These are phyloP conservation scores for Lepilemur ruficaudatus DNA, from an alignment of 2,797 vertebrate species.

Conservation along the genomic window DNA sequence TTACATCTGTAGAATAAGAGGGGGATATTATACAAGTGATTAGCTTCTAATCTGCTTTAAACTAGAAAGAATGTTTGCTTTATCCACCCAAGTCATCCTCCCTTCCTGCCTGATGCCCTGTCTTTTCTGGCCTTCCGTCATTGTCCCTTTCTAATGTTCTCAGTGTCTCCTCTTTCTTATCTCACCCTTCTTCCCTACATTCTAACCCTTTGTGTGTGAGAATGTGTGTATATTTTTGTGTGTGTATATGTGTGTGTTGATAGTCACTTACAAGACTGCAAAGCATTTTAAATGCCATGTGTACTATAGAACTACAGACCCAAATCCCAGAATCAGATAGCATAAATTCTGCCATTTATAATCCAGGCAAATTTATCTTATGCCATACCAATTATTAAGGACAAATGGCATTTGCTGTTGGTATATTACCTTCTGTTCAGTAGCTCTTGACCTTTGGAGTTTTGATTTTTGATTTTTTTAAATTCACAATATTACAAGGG, in stretches of 20 bases:
- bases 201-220: neutral
- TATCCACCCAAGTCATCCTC: neutral
- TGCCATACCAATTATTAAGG: neutral
- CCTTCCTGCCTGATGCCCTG: rapidly evolving
- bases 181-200: neutral
- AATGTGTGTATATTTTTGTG: neutral
- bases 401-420: neutral
- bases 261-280: neutral
- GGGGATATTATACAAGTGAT: neutral
- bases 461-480: neutral
- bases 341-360: neutral
- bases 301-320: neutral
- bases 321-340: neutral
- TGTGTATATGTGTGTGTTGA: neutral
- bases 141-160: neutral
- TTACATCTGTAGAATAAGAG: neutral
- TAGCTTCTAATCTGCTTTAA: neutral
- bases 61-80: neutral
- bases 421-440: neutral
- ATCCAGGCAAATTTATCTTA: neutral
- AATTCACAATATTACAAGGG: too few species aligned
- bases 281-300: neutral
- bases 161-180: neutral
- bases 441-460: neutral
- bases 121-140: neutral